Percentiles rank a stretch among this genome's conserved stretches.
phyloP scores from a whole-genome alignment of 1,140 invertebrate species.

The Daktulosphaira vitifoliae region DNA sequence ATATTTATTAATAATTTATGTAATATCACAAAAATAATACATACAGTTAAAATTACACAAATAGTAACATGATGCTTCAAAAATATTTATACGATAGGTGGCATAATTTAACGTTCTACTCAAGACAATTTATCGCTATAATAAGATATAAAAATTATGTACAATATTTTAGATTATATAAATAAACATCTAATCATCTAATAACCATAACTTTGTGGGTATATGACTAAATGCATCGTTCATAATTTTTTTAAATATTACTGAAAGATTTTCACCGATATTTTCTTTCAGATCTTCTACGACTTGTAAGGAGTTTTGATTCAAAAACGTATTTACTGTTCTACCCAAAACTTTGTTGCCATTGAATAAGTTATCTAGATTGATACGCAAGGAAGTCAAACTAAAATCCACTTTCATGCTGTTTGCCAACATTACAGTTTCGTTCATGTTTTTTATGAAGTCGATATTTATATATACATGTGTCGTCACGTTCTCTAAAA shows the following conservation, averaged over 20 bases:
- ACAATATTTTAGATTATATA: too few species aligned
- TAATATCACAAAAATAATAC: too few species aligned
- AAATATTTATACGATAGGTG: too few species aligned
- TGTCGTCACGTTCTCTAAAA: slow-evolving; percentile 45
- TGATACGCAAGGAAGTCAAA: slow-evolving; percentile 50
- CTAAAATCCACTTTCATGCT: slow-evolving; percentile 53
- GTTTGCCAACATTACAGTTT: slow-evolving; percentile 39
- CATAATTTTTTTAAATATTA: slow-evolving; percentile 45
- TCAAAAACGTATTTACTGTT: slow-evolving; percentile 47
- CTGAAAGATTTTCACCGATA: slow-evolving; percentile 43
- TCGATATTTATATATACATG: slow-evolving; percentile 47
- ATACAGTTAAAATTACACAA: too few species aligned
- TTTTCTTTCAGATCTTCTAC: slow-evolving; percentile 45
- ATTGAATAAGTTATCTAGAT: slow-evolving; percentile 58
- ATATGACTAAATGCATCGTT: slow-evolving; percentile 46
- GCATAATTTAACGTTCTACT: too few species aligned
- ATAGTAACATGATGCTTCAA: too few species aligned
- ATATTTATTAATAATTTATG: too few species aligned
- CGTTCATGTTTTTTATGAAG: slow-evolving; percentile 40
- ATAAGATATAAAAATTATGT: too few species aligned
- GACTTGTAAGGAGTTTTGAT: slow-evolving; percentile 46
- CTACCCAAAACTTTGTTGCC: slow-evolving; percentile 54
- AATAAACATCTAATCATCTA: slow-evolving; percentile 34
- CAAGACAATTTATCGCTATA: too few species aligned
- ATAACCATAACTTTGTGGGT: slow-evolving; percentile 45